Conservation (phyloP, 92 coral and sea anemone genomes). For the Scolanthus callimorphus region DNA sequence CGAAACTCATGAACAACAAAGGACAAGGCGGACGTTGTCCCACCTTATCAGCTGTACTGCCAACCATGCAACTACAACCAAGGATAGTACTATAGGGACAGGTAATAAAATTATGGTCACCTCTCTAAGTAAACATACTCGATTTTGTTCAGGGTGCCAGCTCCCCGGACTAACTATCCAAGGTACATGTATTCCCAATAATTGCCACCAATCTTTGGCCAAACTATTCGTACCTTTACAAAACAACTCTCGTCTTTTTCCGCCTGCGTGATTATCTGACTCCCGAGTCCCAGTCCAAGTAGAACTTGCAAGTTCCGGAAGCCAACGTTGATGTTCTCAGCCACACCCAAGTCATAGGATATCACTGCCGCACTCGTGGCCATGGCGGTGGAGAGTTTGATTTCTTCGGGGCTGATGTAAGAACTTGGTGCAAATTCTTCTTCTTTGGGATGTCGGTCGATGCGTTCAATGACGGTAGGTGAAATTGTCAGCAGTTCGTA, state of each 20-base stretch:
- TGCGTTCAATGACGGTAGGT: slow-evolving; percentile 52
- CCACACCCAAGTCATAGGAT: slow-evolving; percentile 64
- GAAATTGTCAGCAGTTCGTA: slow-evolving; percentile 53
- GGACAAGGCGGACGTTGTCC: no score
- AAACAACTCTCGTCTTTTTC: slow-evolving; percentile 5
- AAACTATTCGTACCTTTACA: slow-evolving; percentile 51
- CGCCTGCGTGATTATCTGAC: slow-evolving; percentile 38
- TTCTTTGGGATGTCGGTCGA: slow-evolving; percentile 36
- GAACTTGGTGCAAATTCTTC: slow-evolving; percentile 47
- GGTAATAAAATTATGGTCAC: no score
- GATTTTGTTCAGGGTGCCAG: no score
- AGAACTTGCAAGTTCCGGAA: slow-evolving; percentile 65
- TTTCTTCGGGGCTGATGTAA: slow-evolving; percentile 54
- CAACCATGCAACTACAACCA: no score
- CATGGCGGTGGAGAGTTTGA: slow-evolving; percentile 79
- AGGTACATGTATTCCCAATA: no score
- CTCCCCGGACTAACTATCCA: no score
- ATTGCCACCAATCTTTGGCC: no score
- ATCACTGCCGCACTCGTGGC: slow-evolving; percentile 79
- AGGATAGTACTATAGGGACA: no score
- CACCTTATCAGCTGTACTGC: no score
- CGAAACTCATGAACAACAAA: no score
- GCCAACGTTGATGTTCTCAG: slow-evolving; percentile 27
- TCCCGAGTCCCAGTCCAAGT: slow-evolving; percentile 74
- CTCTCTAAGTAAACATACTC: no score